phyloP scores from a whole-genome alignment of 2,888 invertebrate species.

The Loripinus fragilis region DNA sequence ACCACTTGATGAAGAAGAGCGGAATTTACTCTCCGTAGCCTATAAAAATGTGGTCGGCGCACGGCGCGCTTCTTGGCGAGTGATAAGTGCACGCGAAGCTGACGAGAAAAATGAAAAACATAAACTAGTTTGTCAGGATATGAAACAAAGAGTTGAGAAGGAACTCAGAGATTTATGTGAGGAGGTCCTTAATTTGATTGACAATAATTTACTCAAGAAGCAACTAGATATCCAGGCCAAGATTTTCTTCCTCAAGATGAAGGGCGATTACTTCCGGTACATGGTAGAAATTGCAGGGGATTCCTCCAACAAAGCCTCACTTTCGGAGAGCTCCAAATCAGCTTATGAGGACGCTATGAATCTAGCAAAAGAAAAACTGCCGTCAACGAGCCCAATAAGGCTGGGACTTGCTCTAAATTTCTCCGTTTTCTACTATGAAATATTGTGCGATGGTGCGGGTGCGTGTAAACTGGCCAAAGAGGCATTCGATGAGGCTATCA shows the following conservation, averaged over 20 bases:
- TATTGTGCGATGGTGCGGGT: conserved; percentile 98
- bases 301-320: conserved; percentile 27
- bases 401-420: conserved; percentile 99
- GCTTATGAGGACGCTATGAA: conserved; percentile 99
- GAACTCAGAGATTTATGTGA: conserved; percentile 99
- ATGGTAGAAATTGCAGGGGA: conserved; percentile 99
- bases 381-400: conserved; percentile 99
- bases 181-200: conserved; percentile 98
- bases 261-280: conserved; percentile 99
- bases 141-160: conserved; percentile 99
- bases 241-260: conserved; percentile 99
- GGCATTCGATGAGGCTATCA: conserved; percentile 99
- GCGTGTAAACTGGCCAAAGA: conserved; percentile 99
- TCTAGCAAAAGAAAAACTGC: conserved; percentile 99
- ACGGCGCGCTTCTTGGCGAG: conserved; percentile 98
- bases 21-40: conserved; percentile 98
- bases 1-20: conserved; percentile 97
- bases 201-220: conserved; percentile 99
- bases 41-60: conserved; percentile 99
- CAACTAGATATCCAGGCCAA: conserved; percentile 92
- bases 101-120: conserved; percentile 45
- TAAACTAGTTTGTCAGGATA: conserved; percentile 91
- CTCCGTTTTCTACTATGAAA: conserved; percentile 99
- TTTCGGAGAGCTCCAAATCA: conserved; percentile 93
- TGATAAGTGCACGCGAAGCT: conserved; percentile 99